Evolutionary conservation across 2,797 vertebrate genomes (phyloP).

Genomic region (Vultur gryphus): DNA sequence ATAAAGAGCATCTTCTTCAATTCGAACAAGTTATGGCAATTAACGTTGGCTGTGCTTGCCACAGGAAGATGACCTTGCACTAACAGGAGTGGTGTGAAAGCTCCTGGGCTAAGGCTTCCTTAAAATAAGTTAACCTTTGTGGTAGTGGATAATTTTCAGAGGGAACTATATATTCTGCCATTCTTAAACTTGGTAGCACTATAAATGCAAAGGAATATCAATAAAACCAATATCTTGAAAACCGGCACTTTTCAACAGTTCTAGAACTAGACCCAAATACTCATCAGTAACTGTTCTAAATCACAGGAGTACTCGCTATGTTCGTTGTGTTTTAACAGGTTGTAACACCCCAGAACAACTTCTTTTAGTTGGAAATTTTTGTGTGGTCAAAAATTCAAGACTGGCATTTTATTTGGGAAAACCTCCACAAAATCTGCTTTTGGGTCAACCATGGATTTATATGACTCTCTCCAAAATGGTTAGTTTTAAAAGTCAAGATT

Average conservation of each 20-base stretch:
- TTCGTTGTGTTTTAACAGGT: background rate
- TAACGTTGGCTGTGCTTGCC: background rate
- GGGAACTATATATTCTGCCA: background rate
- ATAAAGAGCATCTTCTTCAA: background rate
- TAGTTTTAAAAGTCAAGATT: background rate
- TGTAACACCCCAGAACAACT: background rate
- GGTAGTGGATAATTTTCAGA: background rate
- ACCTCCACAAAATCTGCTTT: background rate
- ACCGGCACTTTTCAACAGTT: background rate
- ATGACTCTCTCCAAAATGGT: background rate
- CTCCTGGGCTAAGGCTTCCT: background rate
- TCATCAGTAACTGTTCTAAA: background rate
- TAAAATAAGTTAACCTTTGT: background rate
- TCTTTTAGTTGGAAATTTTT: background rate
- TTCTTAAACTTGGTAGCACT: background rate
- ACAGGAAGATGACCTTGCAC: background rate
- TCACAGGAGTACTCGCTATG: background rate
- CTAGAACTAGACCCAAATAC: background rate
- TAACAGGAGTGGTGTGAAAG: background rate
- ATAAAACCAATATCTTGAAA: background rate
- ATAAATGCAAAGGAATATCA: background rate
- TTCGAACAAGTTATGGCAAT: background rate
- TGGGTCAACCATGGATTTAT: background rate
- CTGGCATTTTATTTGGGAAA: background rate
- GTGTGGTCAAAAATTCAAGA: background rate